These are phyloP conservation scores for Troides oblongomaculatus DNA, from an alignment of 2,888 invertebrate species.

Conservation along the genomic window DNA sequence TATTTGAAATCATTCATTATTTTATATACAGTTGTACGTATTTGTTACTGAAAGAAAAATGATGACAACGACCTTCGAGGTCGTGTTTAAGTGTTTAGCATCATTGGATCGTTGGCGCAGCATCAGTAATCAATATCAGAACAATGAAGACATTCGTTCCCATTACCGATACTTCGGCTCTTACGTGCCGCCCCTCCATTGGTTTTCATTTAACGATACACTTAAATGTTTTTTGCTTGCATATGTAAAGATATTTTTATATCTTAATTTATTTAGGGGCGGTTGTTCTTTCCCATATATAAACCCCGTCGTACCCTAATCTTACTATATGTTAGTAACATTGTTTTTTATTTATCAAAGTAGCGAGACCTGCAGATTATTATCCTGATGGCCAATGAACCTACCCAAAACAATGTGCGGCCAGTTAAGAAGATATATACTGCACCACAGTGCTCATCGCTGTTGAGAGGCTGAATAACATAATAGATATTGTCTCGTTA, in stretches of 20 bases:
- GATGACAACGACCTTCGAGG: constrained; percentile 20
- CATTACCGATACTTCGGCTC: constrained; percentile 60
- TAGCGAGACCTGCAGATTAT: too few relatives aligned
- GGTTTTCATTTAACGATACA: constrained; percentile 63
- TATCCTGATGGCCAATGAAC: too few relatives aligned
- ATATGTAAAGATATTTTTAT: neutral
- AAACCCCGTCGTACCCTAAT: too few relatives aligned
- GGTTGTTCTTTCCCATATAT: too few relatives aligned
- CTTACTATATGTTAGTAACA: too few relatives aligned
- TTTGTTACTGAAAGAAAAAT: constrained; percentile 12
- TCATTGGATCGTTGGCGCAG: constrained; percentile 21
- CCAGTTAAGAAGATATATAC: too few relatives aligned
- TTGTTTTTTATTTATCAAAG: too few relatives aligned
- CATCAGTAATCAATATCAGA: constrained; percentile 39
- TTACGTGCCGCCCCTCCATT: constrained; percentile 56
- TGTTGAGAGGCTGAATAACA: too few relatives aligned
- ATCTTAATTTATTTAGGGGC: too few relatives aligned
- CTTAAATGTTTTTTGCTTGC: constrained; percentile 37
- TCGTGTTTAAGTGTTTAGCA: constrained; percentile 26
- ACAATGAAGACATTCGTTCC: constrained; percentile 61
- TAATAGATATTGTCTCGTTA: too few relatives aligned
- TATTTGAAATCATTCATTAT: neutral
- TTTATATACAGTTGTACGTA: neutral
- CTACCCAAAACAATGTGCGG: too few relatives aligned
- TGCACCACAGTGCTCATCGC: too few relatives aligned